Conservation (phyloP, 1,140 invertebrate genomes). For the Batillaria attramentaria region DNA sequence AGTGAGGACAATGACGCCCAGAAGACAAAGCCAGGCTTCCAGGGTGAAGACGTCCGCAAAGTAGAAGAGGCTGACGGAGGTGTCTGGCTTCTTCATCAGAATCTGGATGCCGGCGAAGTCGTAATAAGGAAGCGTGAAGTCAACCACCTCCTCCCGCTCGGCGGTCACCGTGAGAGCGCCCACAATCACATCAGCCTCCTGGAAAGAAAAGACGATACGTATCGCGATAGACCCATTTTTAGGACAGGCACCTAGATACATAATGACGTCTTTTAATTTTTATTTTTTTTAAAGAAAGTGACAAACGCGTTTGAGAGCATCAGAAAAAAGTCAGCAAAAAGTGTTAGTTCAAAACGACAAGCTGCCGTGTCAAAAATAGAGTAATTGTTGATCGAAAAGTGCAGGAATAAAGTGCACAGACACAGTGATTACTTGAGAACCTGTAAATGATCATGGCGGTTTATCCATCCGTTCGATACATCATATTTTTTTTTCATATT, state of each 20-base stretch:
- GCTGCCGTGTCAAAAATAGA: too few relatives aligned
- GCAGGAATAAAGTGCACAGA: too few relatives aligned
- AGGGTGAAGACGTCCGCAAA: slow-evolving; percentile 51
- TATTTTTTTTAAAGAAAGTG: not conserved
- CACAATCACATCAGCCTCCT: slow-evolving; percentile 52
- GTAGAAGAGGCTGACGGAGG: slow-evolving; percentile 40
- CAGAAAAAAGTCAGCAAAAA: too few relatives aligned
- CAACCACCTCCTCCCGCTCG: slow-evolving; percentile 49
- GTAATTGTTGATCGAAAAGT: too few relatives aligned
- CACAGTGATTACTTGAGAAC: too few relatives aligned
- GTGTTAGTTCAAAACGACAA: too few relatives aligned
- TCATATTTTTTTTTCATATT: too few relatives aligned
- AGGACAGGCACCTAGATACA: not conserved
- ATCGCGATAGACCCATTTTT: not conserved
- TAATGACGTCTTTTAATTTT: not conserved
- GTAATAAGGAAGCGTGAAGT: slow-evolving; percentile 55
- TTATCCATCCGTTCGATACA: too few relatives aligned
- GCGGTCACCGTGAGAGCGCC: slow-evolving; percentile 50
- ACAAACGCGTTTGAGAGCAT: not conserved
- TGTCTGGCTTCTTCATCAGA: slow-evolving; percentile 44
- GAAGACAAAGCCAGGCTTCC: slow-evolving; percentile 49
- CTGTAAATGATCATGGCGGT: too few relatives aligned
- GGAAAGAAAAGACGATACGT: too few relatives aligned
- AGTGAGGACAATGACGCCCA: slow-evolving; percentile 42
- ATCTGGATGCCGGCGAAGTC: slow-evolving; percentile 58